Percentiles rank a stretch among this genome's conserved stretches.
Conservation (phyloP, 2,888 invertebrate species). For the Branchipolynoe longqiensis region DNA sequence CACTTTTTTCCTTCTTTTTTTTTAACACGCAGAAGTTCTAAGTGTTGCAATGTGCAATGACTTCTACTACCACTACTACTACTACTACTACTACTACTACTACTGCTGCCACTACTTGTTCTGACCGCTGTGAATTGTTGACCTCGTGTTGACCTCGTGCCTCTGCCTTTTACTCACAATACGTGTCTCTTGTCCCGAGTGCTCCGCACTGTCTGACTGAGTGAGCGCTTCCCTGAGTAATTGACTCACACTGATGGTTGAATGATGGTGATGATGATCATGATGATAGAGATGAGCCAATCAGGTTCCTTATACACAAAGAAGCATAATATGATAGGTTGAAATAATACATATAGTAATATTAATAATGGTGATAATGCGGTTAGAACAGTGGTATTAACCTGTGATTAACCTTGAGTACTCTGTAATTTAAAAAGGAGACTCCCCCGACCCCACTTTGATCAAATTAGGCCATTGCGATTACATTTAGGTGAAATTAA, state of each 20-base stretch:
- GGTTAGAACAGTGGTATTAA: no score
- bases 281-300: no score
- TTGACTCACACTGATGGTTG: no score
- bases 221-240: not conserved
- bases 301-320: no score
- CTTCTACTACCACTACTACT: not conserved
- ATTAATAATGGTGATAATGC: no score
- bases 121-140: conserved; percentile 19
- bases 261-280: no score
- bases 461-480: no score
- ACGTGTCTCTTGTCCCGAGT: not conserved
- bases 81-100: conserved; percentile 14
- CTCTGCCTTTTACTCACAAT: conserved; percentile 4
- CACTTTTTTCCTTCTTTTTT: not conserved
- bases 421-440: no score
- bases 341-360: no score
- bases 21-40: not conserved
- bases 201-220: not conserved
- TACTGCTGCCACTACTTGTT: not conserved
- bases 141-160: conserved; percentile 10
- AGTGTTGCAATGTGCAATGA: conserved; percentile 14
- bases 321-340: not conserved
- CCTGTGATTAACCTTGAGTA: no score
- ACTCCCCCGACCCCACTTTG: no score
- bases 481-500: no score